phyloP scores from a whole-genome alignment of 2,113 vertebrate species.

The Coturnix japonica region DNA sequence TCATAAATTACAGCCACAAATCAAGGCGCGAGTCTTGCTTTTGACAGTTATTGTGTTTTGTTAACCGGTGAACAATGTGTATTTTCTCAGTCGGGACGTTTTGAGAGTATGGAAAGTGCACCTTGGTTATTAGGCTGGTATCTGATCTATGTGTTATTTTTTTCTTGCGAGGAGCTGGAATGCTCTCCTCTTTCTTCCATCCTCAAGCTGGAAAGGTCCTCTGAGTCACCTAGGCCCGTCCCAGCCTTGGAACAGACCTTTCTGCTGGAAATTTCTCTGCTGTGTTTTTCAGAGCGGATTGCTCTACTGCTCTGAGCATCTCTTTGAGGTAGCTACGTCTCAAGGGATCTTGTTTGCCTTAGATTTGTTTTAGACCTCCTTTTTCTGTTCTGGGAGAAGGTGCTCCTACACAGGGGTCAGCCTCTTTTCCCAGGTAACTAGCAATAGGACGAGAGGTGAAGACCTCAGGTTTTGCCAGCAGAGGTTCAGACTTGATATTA shows the following conservation, averaged over 20 bases:
- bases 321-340: neutral
- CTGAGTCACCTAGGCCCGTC: slow-evolving; percentile 39
- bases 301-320: neutral
- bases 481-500: too few species aligned
- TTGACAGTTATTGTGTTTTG: slow-evolving; percentile 54
- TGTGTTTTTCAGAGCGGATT: neutral
- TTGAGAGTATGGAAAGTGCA: slow-evolving; percentile 12
- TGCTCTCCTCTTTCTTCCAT: slow-evolving; percentile 26
- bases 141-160: slow-evolving; percentile 34
- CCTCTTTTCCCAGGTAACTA: too few species aligned
- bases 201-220: neutral
- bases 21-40: slow-evolving; percentile 23
- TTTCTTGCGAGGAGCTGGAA: slow-evolving; percentile 1
- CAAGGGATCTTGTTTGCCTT: neutral
- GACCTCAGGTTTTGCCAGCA: too few species aligned
- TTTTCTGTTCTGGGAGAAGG: neutral
- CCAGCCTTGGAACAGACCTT: slow-evolving; percentile 11
- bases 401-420: neutral
- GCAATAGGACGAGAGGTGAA: too few species aligned
- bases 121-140: slow-evolving; percentile 41
- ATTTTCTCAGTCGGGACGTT: neutral
- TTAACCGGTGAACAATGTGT: slow-evolving; percentile 47
- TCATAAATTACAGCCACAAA: slow-evolving; percentile 37
- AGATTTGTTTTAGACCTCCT: neutral
- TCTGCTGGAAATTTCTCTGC: slow-evolving; percentile 41